Evolutionary conservation across 1,140 invertebrate genomes (phyloP).

Genomic region (Saccostrea cuccullata): DNA sequence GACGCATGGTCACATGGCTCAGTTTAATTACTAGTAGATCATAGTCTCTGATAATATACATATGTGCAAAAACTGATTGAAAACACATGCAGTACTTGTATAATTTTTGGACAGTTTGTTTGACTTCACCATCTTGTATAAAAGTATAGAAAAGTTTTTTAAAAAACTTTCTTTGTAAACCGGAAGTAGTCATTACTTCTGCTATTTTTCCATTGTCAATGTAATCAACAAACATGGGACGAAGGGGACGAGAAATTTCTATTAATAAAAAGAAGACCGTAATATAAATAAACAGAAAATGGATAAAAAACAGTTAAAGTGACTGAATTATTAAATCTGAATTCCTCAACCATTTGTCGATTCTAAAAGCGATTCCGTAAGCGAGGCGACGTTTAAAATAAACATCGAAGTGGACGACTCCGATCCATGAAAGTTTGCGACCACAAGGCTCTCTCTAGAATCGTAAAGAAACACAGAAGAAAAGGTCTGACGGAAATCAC

Average conservation of each 20-base stretch:
- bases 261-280: background rate
- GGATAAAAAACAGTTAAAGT: background rate
- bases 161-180: no score
- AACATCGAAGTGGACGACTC: background rate
- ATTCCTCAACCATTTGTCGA: background rate
- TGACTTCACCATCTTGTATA: no score
- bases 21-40: no score
- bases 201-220: background rate
- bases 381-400: background rate
- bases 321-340: background rate
- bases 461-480: background rate
- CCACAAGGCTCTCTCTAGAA: background rate
- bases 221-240: background rate
- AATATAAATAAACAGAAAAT: background rate
- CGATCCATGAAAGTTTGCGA: background rate
- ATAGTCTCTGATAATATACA: no score
- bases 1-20: no score
- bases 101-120: no score
- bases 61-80: no score
- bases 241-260: background rate
- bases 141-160: no score
- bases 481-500: background rate
- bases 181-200: no score
- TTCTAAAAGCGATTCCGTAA: background rate
- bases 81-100: no score